A percentile compares a stretch with the other conserved stretches of the same genome.
These are phyloP conservation scores for Apodemia duryi DNA, from an alignment of 2,888 invertebrate genomes.

Conservation along the genomic window DNA sequence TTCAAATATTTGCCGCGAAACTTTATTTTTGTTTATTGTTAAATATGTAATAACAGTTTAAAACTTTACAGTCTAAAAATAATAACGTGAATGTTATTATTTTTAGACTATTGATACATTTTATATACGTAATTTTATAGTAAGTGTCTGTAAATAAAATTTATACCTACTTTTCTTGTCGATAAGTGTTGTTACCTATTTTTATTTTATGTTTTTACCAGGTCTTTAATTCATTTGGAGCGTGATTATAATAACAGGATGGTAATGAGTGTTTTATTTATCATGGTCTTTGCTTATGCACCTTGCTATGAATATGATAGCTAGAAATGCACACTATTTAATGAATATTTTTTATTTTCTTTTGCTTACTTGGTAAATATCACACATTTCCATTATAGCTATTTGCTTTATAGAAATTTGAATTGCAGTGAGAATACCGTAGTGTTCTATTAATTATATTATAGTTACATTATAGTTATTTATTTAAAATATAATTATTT, in stretches of 20 bases:
- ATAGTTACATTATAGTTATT: no score
- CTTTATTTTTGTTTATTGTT: not conserved
- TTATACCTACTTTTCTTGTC: not conserved
- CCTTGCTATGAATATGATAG: not conserved
- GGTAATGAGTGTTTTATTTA: constrained; percentile 23
- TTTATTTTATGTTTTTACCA: constrained; percentile 27
- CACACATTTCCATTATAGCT: no score
- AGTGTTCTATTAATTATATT: no score
- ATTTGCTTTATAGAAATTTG: no score
- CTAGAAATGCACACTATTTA: no score
- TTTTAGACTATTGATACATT: no score
- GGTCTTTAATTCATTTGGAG: constrained; percentile 31
- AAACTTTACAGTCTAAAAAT: not conserved
- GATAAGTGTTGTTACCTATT: not conserved
- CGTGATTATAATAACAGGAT: constrained; percentile 32
- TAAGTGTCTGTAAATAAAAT: not conserved
- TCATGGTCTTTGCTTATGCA: not conserved
- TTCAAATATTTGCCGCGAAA: constrained; percentile 42
- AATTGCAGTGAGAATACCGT: no score
- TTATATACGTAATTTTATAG: no score
- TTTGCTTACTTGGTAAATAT: no score
- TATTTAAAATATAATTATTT: no score
- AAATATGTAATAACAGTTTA: not conserved
- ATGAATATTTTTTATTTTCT: no score
- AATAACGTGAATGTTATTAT: no score